These are phyloP conservation scores for Helicolenus hilgendorfi DNA, from an alignment of 2,797 vertebrate species.

Conservation along the genomic window DNA sequence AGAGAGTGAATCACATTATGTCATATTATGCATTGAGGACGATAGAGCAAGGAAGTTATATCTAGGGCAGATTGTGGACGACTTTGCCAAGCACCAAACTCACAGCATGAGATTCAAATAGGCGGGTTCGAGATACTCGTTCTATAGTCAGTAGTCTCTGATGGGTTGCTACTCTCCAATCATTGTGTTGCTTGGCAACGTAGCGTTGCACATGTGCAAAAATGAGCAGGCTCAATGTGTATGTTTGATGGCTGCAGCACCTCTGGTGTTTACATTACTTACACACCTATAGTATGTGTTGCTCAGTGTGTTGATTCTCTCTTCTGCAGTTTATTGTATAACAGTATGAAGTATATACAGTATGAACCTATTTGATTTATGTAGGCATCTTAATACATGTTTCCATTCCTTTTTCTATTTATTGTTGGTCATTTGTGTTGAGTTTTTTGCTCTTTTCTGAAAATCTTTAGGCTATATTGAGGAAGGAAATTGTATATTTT, in stretches of 20 bases:
- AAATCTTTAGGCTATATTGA: background rate
- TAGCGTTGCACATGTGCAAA: background rate
- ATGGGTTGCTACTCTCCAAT: slow-evolving; percentile 38
- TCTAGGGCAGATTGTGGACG: slow-evolving; percentile 4
- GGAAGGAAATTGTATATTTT: background rate
- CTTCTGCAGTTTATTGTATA: background rate
- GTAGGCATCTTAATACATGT: rapidly evolving
- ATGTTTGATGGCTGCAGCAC: slow-evolving; percentile 6
- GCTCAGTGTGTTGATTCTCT: background rate
- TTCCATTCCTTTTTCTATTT: background rate
- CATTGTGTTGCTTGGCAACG: slow-evolving; percentile 45
- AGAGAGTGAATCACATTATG: background rate
- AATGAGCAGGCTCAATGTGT: slow-evolving; percentile 3
- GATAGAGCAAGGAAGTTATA: background rate
- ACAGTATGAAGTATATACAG: background rate
- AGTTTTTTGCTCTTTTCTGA: background rate
- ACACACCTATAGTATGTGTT: background rate
- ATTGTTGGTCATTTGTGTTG: background rate
- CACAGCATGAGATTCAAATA: slow-evolving; percentile 6
- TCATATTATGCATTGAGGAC: background rate
- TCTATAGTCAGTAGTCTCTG: slow-evolving; percentile 19
- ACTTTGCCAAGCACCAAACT: slow-evolving; percentile 8
- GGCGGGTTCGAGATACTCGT: slow-evolving; percentile 4
- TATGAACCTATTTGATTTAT: background rate
- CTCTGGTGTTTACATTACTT: slow-evolving; percentile 25